Conservation (phyloP, 2,797 vertebrate species). For the Sparidentex hasta region DNA sequence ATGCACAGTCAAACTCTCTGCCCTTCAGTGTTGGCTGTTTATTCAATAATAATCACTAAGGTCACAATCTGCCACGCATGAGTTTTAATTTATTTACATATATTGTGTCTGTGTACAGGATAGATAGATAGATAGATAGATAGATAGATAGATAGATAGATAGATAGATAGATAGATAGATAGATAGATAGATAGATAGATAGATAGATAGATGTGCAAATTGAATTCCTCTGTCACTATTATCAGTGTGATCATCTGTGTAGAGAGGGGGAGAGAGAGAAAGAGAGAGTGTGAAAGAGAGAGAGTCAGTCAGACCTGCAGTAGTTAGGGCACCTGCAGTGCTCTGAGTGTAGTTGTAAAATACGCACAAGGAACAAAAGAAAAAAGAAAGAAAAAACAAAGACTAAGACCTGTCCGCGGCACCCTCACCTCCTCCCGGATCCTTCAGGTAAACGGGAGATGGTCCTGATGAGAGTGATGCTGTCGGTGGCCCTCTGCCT, state of each 20-base stretch:
- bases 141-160: no score
- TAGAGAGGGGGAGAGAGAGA: constrained; percentile 12
- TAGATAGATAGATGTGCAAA: no score
- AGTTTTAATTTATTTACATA: no score
- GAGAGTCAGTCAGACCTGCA: constrained; percentile 54
- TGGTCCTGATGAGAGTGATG: constrained; percentile 67
- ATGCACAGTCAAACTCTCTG: no score
- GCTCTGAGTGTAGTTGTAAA: constrained; percentile 77
- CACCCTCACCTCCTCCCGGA: not conserved
- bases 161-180: no score
- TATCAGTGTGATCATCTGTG: constrained; percentile 2
- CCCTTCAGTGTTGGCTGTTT: no score
- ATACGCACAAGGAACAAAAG: not conserved
- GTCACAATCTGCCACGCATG: no score
- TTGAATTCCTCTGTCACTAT: no score
- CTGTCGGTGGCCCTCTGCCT: constrained; percentile 64
- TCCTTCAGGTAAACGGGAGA: not conserved
- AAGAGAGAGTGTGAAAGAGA: constrained; percentile 20
- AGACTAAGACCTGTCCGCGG: not conserved
- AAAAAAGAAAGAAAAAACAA: not conserved
- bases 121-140: no score
- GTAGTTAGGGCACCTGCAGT: constrained; percentile 86
- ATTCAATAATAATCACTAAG: no score
- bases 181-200: no score
- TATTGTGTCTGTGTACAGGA: no score